Evolutionary conservation across 2,888 invertebrate species (phyloP).

Genomic region (Tipula unca): DNA sequence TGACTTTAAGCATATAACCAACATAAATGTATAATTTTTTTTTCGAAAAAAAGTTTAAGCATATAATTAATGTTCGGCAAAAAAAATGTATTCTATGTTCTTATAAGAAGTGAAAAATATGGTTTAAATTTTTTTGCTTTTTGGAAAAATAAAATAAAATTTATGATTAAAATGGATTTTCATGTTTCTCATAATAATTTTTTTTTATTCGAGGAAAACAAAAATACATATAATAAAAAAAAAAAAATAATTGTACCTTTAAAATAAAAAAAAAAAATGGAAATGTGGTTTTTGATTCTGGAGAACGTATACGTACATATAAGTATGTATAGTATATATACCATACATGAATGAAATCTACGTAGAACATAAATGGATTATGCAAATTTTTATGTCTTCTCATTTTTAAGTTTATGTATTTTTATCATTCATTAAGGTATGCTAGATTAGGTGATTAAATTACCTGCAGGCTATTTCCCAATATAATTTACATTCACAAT

Average conservation of each 20-base stretch:
- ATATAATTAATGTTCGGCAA: background rate
- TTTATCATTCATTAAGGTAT: background rate
- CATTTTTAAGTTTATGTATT: background rate
- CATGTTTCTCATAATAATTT: background rate
- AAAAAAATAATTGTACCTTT: background rate
- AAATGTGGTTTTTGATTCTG: background rate
- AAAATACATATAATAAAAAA: background rate
- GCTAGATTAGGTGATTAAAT: background rate
- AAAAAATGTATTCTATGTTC: background rate
- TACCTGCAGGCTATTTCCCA: background rate
- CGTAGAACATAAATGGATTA: background rate
- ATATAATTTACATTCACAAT: background rate
- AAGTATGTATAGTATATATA: background rate
- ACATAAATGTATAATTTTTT: background rate
- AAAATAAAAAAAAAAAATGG: background rate
- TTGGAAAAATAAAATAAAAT: background rate
- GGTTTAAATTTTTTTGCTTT: background rate
- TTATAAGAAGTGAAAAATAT: background rate
- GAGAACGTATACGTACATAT: background rate
- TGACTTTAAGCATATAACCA: slow-evolving; percentile 4
- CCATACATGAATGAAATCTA: background rate
- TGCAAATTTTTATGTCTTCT: background rate
- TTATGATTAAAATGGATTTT: slow-evolving; percentile 14
- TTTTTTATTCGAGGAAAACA: background rate
- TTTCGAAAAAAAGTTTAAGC: background rate